Evolutionary conservation across 2,888 invertebrate genomes (phyloP), one percentile per base, ranked within the genome.

Genomic region (Cryptus viduatorius): DNA sequence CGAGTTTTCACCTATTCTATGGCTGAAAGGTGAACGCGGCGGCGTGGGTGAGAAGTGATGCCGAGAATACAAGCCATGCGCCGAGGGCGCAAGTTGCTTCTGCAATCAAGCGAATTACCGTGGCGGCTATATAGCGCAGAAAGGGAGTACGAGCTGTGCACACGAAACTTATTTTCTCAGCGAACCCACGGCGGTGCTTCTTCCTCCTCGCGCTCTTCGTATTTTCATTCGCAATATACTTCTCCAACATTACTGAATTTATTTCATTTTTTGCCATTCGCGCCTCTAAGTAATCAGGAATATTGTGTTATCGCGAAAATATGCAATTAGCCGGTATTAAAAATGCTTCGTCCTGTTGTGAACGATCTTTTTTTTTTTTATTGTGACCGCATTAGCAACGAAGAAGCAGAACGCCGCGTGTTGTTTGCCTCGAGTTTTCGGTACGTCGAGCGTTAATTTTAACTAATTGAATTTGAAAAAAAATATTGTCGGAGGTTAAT

Each of bases 21-120:
- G 59, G 67, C 50, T 50, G 37, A 46, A 37, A 67, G 46, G 72
- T 50, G 16, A 24, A 59, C 12, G 59, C 19, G 56, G 37, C 42
- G n/a, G n/a, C 7, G 24, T 16, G 29, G 16, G 56, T 16, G 53
- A 19, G 56, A 4, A 37, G n/a, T 16, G 31, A 71, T 16, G 48
- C 37, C 77, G 44, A 24, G 44, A 48, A 37, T 46, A 19, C 29
- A 69, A 56, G n/a, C 61, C 29, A 19, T 44, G 67, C 59, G 67
- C 59, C 68, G 46, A 61, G 16, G 68, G 61, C 53, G 56, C 69
- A 76, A 16, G 44, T 31, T 29, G 61, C 59, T 50, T 71, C 71
- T 82, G 86, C 82, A 86, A 86, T 86, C 86, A 86, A 76, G 50
- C 75, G 73, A 82, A 86, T 86, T 84, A 81, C 61, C 77, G 65